These are phyloP conservation scores for Antheraea mylitta DNA, from an alignment of 1,140 invertebrate species.

Conservation along the genomic window DNA sequence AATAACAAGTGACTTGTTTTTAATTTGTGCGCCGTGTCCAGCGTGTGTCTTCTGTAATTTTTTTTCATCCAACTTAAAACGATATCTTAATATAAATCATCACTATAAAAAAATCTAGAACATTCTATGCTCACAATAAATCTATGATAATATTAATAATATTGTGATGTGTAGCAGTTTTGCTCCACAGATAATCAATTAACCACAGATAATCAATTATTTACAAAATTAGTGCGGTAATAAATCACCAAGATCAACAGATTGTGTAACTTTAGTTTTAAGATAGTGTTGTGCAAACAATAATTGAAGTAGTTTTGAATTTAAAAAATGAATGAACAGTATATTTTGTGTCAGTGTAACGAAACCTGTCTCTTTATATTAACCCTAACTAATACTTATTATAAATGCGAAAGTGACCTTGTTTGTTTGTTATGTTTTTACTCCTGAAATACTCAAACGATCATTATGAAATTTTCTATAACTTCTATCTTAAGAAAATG, in stretches of 20 bases:
- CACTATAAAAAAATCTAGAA: neutral
- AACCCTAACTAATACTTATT: no score
- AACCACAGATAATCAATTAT: neutral
- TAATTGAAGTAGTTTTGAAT: neutral
- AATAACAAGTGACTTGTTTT: slow-evolving; percentile 58
- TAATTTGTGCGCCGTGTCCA: slow-evolving; percentile 30
- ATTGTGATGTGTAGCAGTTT: neutral
- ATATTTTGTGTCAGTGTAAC: no score
- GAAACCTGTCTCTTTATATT: no score
- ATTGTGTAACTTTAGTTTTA: neutral
- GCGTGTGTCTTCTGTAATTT: neutral
- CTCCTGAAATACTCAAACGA: no score
- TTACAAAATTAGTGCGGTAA: neutral
- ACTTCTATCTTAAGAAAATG: no score
- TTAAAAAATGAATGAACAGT: no score
- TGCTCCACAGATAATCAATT: neutral
- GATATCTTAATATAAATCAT: neutral
- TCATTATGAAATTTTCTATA: no score
- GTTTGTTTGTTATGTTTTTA: no score
- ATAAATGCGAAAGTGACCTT: no score
- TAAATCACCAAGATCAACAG: neutral
- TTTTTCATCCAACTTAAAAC: no score
- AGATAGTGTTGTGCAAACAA: neutral
- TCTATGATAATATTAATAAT: neutral
- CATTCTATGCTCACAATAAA: slow-evolving; percentile 8